Conservation (phyloP, 2,888 invertebrate species). For the Plebejus melissa region DNA sequence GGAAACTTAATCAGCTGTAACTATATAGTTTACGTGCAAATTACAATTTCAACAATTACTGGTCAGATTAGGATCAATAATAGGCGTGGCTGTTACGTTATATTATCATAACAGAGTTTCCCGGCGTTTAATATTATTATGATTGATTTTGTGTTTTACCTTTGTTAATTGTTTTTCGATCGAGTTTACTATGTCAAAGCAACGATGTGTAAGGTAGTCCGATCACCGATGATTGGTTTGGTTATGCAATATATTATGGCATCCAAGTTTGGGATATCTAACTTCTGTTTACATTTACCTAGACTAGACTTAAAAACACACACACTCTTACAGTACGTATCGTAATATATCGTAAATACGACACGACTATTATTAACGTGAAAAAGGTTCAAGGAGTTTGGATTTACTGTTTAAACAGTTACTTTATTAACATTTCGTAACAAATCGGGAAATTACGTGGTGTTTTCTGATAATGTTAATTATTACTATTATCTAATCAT, state of each 20-base stretch:
- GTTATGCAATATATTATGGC: not conserved
- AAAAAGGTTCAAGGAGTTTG: no score
- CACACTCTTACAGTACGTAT: not conserved
- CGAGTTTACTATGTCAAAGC: not conserved
- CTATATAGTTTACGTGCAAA: not conserved
- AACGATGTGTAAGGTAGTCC: not conserved
- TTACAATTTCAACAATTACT: slow-evolving; percentile 17
- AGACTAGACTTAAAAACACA: not conserved
- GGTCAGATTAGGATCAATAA: slow-evolving; percentile 21
- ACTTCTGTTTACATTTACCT: not conserved
- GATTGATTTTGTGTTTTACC: not conserved
- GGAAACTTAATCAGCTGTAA: not conserved
- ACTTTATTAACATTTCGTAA: not conserved
- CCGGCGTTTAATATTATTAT: not conserved
- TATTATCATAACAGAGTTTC: slow-evolving; percentile 15
- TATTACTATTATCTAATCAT: slow-evolving; percentile 14
- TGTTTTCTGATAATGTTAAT: not conserved
- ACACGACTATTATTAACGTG: no score
- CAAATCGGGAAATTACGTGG: slow-evolving; percentile 4
- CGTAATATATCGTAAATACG: no score
- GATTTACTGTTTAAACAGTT: not conserved
- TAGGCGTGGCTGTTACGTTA: slow-evolving; percentile 20
- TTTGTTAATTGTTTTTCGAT: not conserved
- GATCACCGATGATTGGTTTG: no score
- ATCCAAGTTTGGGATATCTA: not conserved